A percentile compares a stretch with the other conserved stretches of the same genome.
Conservation (phyloP, 2,797 vertebrate genomes). For the Nothura maculosa region DNA sequence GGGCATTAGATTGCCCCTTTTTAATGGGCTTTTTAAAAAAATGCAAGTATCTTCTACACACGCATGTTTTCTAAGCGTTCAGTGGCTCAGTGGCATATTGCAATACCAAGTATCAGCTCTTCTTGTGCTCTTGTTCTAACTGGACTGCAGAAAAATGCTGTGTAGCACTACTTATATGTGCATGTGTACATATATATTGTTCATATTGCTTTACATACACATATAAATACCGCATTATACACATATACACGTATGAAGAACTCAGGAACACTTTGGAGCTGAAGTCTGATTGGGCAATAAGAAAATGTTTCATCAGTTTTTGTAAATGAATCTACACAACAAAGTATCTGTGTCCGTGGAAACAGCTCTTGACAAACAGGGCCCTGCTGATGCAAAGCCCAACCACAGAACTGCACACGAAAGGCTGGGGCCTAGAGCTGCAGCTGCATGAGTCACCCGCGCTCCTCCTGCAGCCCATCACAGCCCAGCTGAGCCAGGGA, state of each 20-base stretch:
- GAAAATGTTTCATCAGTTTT: background rate
- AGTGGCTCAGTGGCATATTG: background rate
- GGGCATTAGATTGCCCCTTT: no score
- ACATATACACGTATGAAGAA: background rate
- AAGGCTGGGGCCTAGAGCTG: background rate
- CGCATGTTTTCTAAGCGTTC: background rate
- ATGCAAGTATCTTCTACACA: background rate
- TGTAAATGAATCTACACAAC: background rate
- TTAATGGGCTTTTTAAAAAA: conserved; percentile 1
- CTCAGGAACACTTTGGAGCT: background rate
- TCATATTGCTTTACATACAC: background rate
- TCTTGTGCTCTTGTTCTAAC: background rate
- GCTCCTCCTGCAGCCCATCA: background rate
- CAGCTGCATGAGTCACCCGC: background rate
- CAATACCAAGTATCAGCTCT: background rate
- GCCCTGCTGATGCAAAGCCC: background rate
- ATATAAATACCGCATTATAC: background rate
- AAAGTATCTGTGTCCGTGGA: background rate
- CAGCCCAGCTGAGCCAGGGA: background rate
- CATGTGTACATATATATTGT: no score
- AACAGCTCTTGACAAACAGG: background rate
- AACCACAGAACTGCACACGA: background rate
- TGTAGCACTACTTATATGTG: rapidly evolving
- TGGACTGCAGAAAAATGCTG: background rate
- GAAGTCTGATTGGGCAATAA: background rate